Base-by-base conservation (phyloP, 2,888 invertebrate genomes). In the Drosophila demipolita region DNA sequence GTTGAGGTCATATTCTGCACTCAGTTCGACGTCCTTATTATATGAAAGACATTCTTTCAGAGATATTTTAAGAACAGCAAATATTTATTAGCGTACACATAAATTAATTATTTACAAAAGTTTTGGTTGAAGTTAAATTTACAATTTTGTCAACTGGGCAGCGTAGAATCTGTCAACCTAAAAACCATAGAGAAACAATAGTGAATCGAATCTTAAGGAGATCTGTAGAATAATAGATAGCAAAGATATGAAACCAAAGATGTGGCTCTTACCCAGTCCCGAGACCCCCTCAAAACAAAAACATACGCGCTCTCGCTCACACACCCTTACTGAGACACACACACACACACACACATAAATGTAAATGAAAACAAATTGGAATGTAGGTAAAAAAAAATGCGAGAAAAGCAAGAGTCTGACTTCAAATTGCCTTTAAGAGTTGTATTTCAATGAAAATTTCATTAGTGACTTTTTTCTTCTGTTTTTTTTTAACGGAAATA, bases 371-470 rank as follows among this genome's bases (percentile, higher is more conserved):
- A 53, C 52, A 52, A 75, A 66, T 61, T 64, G 68, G 68, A 78
- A 71, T 59, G 45, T 71, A 75, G 65, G 62, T 65, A 73, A 73
- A 57, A 67, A 55, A 60, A 75, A 66, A 57, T 29, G 69, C 66
- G 78, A 77, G 76, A 65, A 77, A 91, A 89, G 92, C 87, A 91
- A 92, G 87, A 91, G 91, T 91, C 91, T 91, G 91, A 91, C 87
- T 91, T 91, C 83, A 86, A 92, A 91, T 91, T 91, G 92, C 91
- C 91, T 91, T 91, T 83, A 91, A 88, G 49, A 78, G 63, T 90
- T 86, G 84, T 91, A 91, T 91, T 91, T 69, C 65, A 75, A 29
- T 40, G 26, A 40, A 40, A 84, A 83, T 74, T 85, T 87, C 78
- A 71, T 68, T 78, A 82, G 75, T 61, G 48, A 60, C 35, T 45